phyloP scores from a whole-genome alignment of 1,140 invertebrate species.

The Drosophila ohnishii region DNA sequence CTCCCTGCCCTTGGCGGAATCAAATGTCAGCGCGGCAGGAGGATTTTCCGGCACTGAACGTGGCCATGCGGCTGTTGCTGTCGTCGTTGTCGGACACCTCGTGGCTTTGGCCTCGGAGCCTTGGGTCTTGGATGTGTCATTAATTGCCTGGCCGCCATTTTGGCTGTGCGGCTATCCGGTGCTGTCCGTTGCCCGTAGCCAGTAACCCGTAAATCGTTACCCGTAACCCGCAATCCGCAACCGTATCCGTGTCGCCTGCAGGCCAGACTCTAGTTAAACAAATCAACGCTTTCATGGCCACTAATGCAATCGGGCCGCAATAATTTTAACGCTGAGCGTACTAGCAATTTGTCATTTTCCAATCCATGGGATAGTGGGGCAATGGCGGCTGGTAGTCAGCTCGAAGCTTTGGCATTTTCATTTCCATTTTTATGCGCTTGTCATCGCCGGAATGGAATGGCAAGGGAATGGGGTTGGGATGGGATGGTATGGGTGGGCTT shows the following conservation, averaged over 20 bases:
- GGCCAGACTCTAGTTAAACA: conserved; percentile 63
- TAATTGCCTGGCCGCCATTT: conserved; percentile 71
- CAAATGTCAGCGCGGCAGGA: conserved; percentile 24
- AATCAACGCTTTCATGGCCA: conserved; percentile 72
- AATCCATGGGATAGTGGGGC: conserved; percentile 24
- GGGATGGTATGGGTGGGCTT: conserved; percentile 45
- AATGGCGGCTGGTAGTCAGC: conserved; percentile 19
- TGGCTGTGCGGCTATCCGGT: conserved; percentile 34
- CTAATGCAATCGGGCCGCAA: conserved; percentile 77
- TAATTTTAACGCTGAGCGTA: conserved; percentile 71
- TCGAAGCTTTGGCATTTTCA: conserved; percentile 72
- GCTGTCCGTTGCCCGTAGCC: conserved; percentile 1
- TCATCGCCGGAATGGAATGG: conserved; percentile 46
- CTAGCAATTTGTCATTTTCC: conserved; percentile 74
- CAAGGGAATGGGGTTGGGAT: conserved; percentile 3
- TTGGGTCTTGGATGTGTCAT: conserved; percentile 47
- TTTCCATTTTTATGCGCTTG: conserved; percentile 81
- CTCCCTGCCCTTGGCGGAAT: conserved; percentile 8
- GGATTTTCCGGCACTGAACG: conserved; percentile 32
- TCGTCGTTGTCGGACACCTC: conserved; percentile 24
- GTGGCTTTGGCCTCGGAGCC: conserved; percentile 32
- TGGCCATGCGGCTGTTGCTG: conserved; percentile 13
- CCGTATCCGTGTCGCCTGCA: conserved; percentile 34
- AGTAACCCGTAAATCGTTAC: conserved; percentile 6
- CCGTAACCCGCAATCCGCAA: conserved; percentile 12